Evolutionary conservation across 2,797 vertebrate genomes (phyloP).

Genomic region (Glossophaga mutica): DNA sequence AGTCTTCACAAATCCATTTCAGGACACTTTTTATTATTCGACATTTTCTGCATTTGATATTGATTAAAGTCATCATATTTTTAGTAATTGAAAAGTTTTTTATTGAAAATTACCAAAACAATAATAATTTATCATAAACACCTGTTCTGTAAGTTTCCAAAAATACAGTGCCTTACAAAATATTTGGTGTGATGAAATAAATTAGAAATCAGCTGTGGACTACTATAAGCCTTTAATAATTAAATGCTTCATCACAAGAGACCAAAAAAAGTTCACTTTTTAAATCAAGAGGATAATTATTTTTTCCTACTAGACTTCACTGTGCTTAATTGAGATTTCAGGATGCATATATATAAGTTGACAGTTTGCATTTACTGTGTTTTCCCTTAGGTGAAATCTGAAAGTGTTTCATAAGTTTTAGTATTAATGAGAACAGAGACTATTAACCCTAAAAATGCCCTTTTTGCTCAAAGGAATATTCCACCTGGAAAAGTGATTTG

Average conservation of each 20-base stretch:
- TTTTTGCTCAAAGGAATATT: constrained; percentile 1
- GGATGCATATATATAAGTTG: constrained; percentile 72
- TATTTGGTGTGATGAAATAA: constrained; percentile 62
- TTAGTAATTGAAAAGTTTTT: neutral
- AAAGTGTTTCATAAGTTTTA: constrained; percentile 27
- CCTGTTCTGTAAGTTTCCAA: neutral
- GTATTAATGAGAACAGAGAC: constrained; percentile 44
- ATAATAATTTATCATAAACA: neutral
- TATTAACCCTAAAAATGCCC: constrained; percentile 34
- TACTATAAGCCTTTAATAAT: constrained; percentile 71
- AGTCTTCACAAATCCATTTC: neutral
- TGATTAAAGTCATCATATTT: neutral
- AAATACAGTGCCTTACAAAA: neutral
- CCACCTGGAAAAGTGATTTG: neutral
- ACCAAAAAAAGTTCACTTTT: constrained; percentile 66
- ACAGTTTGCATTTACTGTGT: constrained; percentile 71
- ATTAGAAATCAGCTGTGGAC: constrained; percentile 54
- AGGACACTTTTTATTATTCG: neutral
- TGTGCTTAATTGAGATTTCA: constrained; percentile 79
- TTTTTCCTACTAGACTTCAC: constrained; percentile 80
- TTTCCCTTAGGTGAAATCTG: constrained; percentile 55
- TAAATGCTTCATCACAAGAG: constrained; percentile 77
- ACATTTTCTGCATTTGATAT: neutral
- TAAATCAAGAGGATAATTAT: constrained; percentile 82
- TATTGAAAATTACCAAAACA: neutral